A percentile compares a stretch with the other conserved stretches of the same genome.
Conservation (phyloP, 2,797 vertebrate species). For the Falco berigora region DNA sequence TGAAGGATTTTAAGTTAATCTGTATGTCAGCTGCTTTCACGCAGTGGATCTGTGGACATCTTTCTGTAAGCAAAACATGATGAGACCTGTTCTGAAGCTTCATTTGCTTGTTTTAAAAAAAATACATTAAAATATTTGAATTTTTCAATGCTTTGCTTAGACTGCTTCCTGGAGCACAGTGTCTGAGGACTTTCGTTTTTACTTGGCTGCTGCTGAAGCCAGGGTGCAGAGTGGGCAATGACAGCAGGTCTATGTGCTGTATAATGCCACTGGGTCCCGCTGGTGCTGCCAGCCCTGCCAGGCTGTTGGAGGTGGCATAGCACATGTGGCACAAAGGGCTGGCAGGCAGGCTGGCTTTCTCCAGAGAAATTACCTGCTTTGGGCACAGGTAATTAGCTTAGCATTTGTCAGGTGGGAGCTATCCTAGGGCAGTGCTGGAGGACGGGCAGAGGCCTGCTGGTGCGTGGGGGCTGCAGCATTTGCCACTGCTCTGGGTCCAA, state of each 20-base stretch:
- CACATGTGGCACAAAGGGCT: background rate
- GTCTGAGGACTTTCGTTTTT: background rate
- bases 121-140: slow-evolving; percentile 42
- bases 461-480: background rate
- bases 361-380: background rate
- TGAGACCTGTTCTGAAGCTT: background rate
- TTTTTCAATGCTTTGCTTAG: slow-evolving; percentile 42
- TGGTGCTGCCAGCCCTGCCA: background rate
- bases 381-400: background rate
- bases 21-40: background rate
- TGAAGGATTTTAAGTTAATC: background rate
- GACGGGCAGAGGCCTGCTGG: background rate
- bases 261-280: background rate
- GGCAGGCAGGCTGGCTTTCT: background rate
- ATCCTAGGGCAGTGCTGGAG: no score
- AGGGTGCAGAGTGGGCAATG: background rate
- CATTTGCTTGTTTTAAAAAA: slow-evolving; percentile 27
- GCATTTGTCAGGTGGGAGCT: background rate
- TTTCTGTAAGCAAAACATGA: slow-evolving; percentile 28
- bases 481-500: background rate
- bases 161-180: background rate
- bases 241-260: accelerated
- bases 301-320: background rate
- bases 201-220: background rate
- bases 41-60: slow-evolving; percentile 29